Conservation (phyloP, 2,888 invertebrate genomes). For the Tyria jacobaeae region DNA sequence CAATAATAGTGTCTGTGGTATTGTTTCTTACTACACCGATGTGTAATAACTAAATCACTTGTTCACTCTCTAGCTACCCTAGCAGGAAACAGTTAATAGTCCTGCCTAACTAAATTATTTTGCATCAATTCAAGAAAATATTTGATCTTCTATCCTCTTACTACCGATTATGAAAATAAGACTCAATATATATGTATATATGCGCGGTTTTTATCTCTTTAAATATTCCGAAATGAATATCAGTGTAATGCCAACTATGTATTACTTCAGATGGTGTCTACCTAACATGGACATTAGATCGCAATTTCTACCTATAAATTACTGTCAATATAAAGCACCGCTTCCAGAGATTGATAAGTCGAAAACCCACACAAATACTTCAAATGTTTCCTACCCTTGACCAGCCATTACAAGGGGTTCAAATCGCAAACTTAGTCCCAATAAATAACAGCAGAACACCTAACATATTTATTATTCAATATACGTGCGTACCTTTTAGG, state of each 20-base stretch:
- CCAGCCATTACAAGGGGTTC: conserved; percentile 24
- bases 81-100: no score
- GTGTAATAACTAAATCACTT: no score
- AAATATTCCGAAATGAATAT: not conserved
- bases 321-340: conserved; percentile 1
- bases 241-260: not conserved
- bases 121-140: no score
- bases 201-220: not conserved
- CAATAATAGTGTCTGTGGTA: no score
- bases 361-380: conserved; percentile 19
- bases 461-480: conserved; percentile 43
- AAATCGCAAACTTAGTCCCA: conserved; percentile 14
- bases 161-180: no score
- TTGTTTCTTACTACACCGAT: no score
- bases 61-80: no score
- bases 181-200: not conserved
- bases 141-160: no score
- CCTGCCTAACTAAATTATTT: no score
- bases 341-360: conserved; percentile 16
- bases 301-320: conserved; percentile 4
- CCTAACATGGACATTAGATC: not conserved
- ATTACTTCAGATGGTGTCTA: not conserved
- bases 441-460: conserved; percentile 34
- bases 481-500: conserved; percentile 28
- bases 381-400: conserved; percentile 20